Percentiles rank a stretch among this genome's conserved stretches.
Evolutionary conservation across 1,140 invertebrate species (phyloP).

Genomic region (Drosophila mauritiana): DNA sequence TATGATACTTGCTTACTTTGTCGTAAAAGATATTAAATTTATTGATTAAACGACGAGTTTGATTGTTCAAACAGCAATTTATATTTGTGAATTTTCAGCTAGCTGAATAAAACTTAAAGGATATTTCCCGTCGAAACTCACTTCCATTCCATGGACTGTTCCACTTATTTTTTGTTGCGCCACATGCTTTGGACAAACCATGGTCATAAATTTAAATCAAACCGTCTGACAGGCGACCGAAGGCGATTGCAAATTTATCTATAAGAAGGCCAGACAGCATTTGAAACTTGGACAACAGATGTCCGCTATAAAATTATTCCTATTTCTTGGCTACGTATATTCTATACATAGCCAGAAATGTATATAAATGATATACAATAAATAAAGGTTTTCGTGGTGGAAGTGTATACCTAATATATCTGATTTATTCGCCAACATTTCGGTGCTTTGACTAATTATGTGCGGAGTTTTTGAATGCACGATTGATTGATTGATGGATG

Average conservation of each 20-base stretch:
- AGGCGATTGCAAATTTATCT: constrained; percentile 68
- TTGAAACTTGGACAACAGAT: constrained; percentile 50
- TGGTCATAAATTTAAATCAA: constrained; percentile 78
- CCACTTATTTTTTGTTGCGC: constrained; percentile 35
- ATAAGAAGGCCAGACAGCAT: constrained; percentile 35
- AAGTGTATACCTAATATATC: constrained; percentile 11
- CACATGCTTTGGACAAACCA: constrained; percentile 61
- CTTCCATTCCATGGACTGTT: background rate
- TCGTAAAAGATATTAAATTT: too few relatives aligned
- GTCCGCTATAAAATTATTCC: constrained; percentile 32
- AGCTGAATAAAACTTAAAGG: background rate
- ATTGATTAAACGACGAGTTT: too few relatives aligned
- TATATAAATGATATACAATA: constrained; percentile 5
- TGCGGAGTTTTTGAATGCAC: constrained; percentile 45
- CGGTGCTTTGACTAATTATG: constrained; percentile 57
- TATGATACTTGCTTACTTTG: too few relatives aligned
- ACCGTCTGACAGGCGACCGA: constrained; percentile 56
- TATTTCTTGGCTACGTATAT: constrained; percentile 15
- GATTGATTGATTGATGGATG: constrained; percentile 39
- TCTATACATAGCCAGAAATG: background rate
- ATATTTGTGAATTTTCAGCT: too few relatives aligned
- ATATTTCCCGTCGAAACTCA: background rate
- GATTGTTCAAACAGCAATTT: too few relatives aligned
- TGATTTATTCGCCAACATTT: constrained; percentile 33
- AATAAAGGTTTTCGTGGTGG: constrained; percentile 6